These are phyloP conservation scores for Rotaria macrura DNA, from an alignment of 2,888 invertebrate genomes.

Conservation along the genomic window DNA sequence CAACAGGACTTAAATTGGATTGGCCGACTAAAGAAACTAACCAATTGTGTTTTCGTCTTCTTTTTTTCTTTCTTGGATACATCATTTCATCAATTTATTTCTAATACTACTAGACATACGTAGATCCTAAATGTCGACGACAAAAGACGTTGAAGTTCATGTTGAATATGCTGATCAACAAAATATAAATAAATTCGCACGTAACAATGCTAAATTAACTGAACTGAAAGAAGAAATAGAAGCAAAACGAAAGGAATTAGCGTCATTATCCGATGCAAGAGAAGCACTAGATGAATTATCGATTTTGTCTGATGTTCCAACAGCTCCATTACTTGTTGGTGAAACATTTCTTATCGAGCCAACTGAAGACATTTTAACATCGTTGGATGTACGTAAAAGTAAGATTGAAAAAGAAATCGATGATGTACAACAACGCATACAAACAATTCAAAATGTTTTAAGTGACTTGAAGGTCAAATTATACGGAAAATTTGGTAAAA, in stretches of 20 bases:
- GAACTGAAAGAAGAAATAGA: slow-evolving; percentile 77
- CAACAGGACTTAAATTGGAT: too few species aligned
- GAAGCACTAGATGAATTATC: slow-evolving; percentile 13
- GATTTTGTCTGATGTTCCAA: background rate
- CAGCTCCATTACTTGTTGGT: background rate
- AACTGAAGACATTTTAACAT: background rate
- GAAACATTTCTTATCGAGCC: slow-evolving; percentile 13
- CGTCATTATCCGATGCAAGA: background rate
- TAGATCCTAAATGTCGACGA: background rate
- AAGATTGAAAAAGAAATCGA: background rate
- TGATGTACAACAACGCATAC: background rate
- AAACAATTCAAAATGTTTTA: background rate
- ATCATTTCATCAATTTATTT: background rate
- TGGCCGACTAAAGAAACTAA: too few species aligned
- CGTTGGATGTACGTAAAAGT: background rate
- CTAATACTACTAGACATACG: background rate
- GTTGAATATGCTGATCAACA: slow-evolving; percentile 92
- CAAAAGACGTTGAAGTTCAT: slow-evolving; percentile 68
- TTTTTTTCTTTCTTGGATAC: slow-evolving; percentile 53
- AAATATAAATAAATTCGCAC: slow-evolving; percentile 89
- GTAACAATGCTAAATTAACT: slow-evolving; percentile 78
- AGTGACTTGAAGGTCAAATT: slow-evolving; percentile 6
- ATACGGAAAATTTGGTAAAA: slow-evolving; percentile 16
- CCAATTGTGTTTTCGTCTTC: too few species aligned
- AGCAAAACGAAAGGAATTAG: slow-evolving; percentile 57